phyloP scores from a whole-genome alignment of 2,797 vertebrate genomes.

The Masticophis lateralis region DNA sequence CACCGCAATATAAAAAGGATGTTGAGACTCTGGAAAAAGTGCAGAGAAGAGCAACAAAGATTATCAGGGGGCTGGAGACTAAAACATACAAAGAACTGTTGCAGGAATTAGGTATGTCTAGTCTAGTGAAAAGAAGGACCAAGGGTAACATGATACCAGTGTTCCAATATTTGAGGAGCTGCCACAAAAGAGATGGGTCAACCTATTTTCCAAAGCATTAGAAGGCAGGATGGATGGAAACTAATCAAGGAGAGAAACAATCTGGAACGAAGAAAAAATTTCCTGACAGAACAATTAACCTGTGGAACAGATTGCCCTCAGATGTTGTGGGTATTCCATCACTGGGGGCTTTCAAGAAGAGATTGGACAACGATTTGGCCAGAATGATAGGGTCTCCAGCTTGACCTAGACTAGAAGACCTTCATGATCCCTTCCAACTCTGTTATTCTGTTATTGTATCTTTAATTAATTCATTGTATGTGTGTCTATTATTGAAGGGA shows the following conservation, averaged over 20 bases:
- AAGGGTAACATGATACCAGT: not conserved
- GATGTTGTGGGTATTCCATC: not conserved
- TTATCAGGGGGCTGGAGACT: not conserved
- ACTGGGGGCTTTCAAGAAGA: not conserved
- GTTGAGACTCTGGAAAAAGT: not conserved
- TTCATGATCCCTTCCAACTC: not conserved
- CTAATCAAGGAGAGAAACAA: not conserved
- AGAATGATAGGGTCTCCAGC: not conserved
- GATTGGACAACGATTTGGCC: not conserved
- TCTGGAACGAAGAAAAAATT: not conserved
- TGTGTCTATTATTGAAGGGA: not conserved
- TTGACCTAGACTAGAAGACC: not conserved
- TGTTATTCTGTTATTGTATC: not conserved
- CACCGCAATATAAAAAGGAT: not conserved
- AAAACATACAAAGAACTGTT: not conserved
- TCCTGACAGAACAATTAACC: not conserved
- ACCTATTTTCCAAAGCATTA: not conserved
- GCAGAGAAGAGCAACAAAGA: not conserved
- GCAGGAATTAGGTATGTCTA: not conserved
- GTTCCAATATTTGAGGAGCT: not conserved
- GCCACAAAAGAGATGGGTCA: not conserved
- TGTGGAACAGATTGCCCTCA: not conserved
- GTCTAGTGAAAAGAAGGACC: not conserved
- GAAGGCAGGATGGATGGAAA: not conserved
- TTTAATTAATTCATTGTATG: not conserved